A percentile compares a stretch with the other conserved stretches of the same genome.
These are phyloP conservation scores for Salpingus planirostris DNA, from an alignment of 2,888 invertebrate genomes.

Conservation along the genomic window DNA sequence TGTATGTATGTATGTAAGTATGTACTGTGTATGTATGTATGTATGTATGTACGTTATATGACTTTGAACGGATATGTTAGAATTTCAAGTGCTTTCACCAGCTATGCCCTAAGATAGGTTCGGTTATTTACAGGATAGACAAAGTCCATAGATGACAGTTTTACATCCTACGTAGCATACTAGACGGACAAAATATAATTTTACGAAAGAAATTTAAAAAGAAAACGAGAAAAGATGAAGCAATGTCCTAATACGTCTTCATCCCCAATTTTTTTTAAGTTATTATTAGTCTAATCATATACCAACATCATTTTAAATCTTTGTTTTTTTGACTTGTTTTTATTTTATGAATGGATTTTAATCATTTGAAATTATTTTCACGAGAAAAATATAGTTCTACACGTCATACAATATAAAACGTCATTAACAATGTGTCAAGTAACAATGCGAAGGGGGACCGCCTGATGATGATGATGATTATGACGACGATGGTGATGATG, in stretches of 20 bases:
- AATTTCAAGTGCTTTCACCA: slow-evolving; percentile 25
- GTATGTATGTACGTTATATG: slow-evolving; percentile 16
- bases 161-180: slow-evolving; percentile 29
- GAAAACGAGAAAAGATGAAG: slow-evolving; percentile 17
- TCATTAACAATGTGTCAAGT: slow-evolving; percentile 35
- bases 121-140: slow-evolving; percentile 29
- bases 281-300: too few species aligned
- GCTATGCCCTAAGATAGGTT: slow-evolving; percentile 23
- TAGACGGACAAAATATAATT: slow-evolving; percentile 23
- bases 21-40: too few species aligned
- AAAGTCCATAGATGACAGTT: slow-evolving; percentile 26
- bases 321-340: slow-evolving; percentile 11
- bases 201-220: too few species aligned
- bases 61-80: slow-evolving; percentile 28
- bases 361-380: slow-evolving; percentile 17
- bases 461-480: too few species aligned
- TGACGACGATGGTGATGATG: too few species aligned
- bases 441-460: slow-evolving; percentile 30
- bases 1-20: too few species aligned
- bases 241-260: too few species aligned
- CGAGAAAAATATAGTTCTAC: slow-evolving; percentile 32
- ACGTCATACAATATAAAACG: slow-evolving; percentile 31
- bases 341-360: slow-evolving; percentile 14
- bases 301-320: too few species aligned
- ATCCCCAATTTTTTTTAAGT: too few species aligned